Conservation (phyloP, 1,140 invertebrate species). For the Neodiprion lecontei region DNA sequence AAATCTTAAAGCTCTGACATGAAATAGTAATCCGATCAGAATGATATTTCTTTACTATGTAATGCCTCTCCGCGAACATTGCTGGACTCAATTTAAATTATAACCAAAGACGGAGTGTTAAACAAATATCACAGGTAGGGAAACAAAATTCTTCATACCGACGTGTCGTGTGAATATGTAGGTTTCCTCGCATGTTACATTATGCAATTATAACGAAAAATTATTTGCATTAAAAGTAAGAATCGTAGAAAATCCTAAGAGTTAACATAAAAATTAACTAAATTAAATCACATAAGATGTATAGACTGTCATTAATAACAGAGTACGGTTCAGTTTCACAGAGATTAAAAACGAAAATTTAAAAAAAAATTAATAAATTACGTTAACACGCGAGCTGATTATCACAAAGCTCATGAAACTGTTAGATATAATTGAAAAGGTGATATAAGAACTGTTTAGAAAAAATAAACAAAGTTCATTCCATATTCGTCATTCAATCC, state of each 20-base stretch:
- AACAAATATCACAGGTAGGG: too few relatives aligned
- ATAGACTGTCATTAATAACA: constrained; percentile 8
- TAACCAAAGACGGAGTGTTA: too few relatives aligned
- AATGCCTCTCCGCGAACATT: too few relatives aligned
- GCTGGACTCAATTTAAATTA: too few relatives aligned
- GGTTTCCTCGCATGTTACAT: constrained; percentile 56
- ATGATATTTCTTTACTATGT: too few relatives aligned
- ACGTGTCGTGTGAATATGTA: constrained; percentile 53
- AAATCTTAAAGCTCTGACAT: too few relatives aligned
- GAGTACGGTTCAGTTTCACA: not conserved
- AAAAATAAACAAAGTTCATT: not conserved
- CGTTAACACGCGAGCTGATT: not conserved
- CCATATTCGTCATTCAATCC: not conserved
- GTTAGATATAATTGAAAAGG: not conserved
- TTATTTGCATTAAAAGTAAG: constrained; percentile 22
- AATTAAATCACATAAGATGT: not conserved
- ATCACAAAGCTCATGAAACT: not conserved
- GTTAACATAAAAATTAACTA: not conserved
- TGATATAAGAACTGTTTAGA: not conserved
- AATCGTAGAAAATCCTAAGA: constrained; percentile 13
- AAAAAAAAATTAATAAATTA: not conserved
- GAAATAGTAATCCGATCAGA: too few relatives aligned
- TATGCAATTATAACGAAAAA: constrained; percentile 38
- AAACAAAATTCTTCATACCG: not conserved
- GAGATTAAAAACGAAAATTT: constrained; percentile 8